Evolutionary conservation across 64 coral and sea anemone species (phyloP), one percentile per base, ranked within the genome.

Genomic region (Pocillopora verrucosa): DNA sequence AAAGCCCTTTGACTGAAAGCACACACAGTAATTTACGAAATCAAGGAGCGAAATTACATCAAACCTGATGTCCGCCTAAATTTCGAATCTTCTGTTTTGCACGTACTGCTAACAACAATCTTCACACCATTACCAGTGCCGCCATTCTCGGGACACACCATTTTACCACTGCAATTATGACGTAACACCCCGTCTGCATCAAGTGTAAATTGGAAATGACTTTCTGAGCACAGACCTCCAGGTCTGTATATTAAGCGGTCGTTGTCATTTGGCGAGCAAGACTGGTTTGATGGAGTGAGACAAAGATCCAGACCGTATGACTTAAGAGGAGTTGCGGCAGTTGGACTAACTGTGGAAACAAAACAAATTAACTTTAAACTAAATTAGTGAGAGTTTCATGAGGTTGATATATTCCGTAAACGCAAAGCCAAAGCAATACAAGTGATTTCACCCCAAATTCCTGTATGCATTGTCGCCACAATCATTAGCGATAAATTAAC

Each of bases 91-190:
- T 89, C 90, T 0, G 82, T 65, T 15, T 69, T 74, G 24, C 94
- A 96, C 10, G 51, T 80, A 61, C 90, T 89, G 77, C 94, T 96
- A 13, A 96, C 62, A 10, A 92, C 80, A 60, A 96, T 77, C 19
- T 41, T 92, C 0, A 76, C 91, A 57, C 88, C 88, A 15, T 89
- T 92, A 19, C 57, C 9, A 26, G 68, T 89, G 22, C 60, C 67
- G 45, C 87, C 87, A 78, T 89, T 80, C 22, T 84, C 57, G 4
- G 94, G 94, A 92, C 94, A 96, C 22, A 96, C 90, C 26, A 83
- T 76, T 36, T 89, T 88, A 15, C 76, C 86, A 60, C 94, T 96
- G 65, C 94, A 92, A 0, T 59, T 59, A 63, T 96, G 94, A 83
- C 94, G 86, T 72, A 96, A 59, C 0, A 89, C 78, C 11, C 94